Evolutionary conservation across 2,113 vertebrate genomes (phyloP).

Genomic region (Sialia sialis): DNA sequence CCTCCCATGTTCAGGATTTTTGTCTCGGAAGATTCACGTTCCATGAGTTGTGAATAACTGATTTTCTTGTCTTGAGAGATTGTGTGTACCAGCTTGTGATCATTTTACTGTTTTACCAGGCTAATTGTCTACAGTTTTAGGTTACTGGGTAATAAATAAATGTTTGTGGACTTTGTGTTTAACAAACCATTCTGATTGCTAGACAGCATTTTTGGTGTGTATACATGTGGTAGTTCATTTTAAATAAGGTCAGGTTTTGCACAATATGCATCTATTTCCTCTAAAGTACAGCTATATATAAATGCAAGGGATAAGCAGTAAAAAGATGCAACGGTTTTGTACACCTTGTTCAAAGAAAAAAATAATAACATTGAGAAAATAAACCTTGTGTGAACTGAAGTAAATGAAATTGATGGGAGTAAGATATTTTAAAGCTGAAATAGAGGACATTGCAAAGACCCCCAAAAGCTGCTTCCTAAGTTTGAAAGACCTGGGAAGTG

Average conservation of each 20-base stretch:
- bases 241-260: neutral
- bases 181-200: neutral
- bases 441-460: neutral
- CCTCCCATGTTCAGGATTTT: neutral
- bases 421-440: neutral
- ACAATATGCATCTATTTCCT: neutral
- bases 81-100: neutral
- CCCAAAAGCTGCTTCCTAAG: neutral
- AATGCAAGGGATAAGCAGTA: neutral
- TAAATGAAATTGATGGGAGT: neutral
- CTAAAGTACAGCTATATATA: neutral
- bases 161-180: neutral
- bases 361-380: neutral
- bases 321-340: neutral
- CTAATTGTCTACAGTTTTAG: neutral
- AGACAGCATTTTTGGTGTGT: neutral
- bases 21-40: neutral
- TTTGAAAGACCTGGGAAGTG: neutral
- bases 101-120: neutral
- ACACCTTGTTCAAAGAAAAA: neutral
- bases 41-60: neutral
- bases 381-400: neutral
- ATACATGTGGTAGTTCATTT: neutral
- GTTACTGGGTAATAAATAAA: slow-evolving; percentile 3
- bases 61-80: neutral